A percentile compares a stretch with the other conserved stretches of the same genome.
Conservation (phyloP, 2,113 vertebrate genomes). For the Brachyhypopomus occidentalis region DNA sequence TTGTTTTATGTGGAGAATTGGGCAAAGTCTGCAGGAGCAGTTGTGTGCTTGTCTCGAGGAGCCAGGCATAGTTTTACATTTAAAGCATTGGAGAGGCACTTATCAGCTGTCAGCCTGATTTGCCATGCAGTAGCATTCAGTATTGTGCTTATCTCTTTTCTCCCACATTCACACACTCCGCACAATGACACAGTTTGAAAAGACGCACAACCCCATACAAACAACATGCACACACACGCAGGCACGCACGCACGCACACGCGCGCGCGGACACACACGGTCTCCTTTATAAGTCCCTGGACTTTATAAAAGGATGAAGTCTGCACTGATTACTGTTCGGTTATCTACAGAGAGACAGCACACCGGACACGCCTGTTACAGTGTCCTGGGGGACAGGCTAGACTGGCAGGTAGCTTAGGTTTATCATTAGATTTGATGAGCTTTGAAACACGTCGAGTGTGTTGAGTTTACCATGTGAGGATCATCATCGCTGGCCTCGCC, state of each 20-base stretch:
- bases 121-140: constrained; percentile 4
- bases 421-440: neutral
- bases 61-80: constrained; percentile 38
- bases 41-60: constrained; percentile 26
- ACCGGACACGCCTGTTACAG: neutral
- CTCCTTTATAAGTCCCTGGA: neutral
- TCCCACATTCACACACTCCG: constrained; percentile 12
- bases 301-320: constrained; percentile 3
- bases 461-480: constrained; percentile 66
- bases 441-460: neutral
- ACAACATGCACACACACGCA: neutral
- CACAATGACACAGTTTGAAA: constrained; percentile 28
- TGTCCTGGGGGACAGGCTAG: constrained; percentile 3
- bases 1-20: neutral
- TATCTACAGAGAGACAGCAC: constrained; percentile 36
- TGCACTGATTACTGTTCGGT: constrained; percentile 17
- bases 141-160: constrained; percentile 48
- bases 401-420: neutral
- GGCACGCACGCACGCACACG: constrained; percentile 11
- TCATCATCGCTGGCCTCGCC: constrained; percentile 71
- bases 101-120: constrained; percentile 52
- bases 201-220: neutral
- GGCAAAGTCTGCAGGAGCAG: constrained; percentile 17
- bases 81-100: constrained; percentile 39
- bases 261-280: neutral